These are phyloP conservation scores for Lepidochrysops patricia DNA, from an alignment of 2,888 invertebrate species.

Conservation along the genomic window DNA sequence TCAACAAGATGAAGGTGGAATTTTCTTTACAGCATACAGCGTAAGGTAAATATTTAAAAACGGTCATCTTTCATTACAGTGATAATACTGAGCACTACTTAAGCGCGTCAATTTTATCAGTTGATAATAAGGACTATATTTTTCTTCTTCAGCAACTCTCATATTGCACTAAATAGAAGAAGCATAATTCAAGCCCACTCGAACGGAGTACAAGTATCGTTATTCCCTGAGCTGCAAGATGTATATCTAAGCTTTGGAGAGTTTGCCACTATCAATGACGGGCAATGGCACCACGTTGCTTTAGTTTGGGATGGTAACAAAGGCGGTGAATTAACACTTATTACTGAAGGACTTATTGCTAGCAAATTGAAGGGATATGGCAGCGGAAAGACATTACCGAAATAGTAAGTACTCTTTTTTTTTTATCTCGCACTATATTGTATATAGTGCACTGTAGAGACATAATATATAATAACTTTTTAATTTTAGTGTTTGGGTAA, in stretches of 20 bases:
- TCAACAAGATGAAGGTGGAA: constrained; percentile 91
- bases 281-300: constrained; percentile 97
- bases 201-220: constrained; percentile 92
- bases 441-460: too few relatives aligned
- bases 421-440: background rate
- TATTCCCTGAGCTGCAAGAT: constrained; percentile 91
- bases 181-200: constrained; percentile 93
- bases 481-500: constrained; percentile 87
- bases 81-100: background rate
- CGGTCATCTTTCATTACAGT: background rate
- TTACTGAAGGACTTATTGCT: constrained; percentile 96
- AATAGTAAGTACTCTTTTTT: constrained; percentile 78
- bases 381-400: constrained; percentile 84
- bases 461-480: background rate
- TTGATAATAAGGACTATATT: background rate
- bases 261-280: constrained; percentile 95
- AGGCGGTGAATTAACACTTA: constrained; percentile 89
- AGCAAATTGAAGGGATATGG: constrained; percentile 94
- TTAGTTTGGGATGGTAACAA: constrained; percentile 94
- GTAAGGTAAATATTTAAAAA: constrained; percentile 76
- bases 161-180: constrained; percentile 83
- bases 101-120: background rate
- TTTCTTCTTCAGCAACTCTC: constrained; percentile 77
- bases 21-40: constrained; percentile 93
- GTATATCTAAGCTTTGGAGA: constrained; percentile 93